Evolutionary conservation across 2,797 vertebrate species (phyloP).

Genomic region (Halcyon chelicuti): DNA sequence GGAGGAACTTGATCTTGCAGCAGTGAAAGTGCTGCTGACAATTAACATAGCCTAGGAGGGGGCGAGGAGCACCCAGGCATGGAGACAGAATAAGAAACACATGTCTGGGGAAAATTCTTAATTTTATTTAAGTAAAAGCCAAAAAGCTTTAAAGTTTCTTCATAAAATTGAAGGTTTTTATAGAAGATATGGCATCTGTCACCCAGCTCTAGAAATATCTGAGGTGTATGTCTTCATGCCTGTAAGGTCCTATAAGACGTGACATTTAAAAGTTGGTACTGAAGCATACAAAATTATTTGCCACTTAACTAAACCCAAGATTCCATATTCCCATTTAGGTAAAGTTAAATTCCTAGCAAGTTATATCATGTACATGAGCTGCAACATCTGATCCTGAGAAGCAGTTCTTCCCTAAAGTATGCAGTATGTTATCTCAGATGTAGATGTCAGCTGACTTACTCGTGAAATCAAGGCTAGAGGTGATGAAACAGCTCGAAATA

Average conservation of each 20-base stretch:
- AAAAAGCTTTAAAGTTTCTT: neutral
- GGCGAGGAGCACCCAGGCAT: neutral
- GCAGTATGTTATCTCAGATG: neutral
- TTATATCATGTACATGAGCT: rapidly evolving
- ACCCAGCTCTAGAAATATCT: neutral
- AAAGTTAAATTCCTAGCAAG: neutral
- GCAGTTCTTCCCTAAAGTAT: neutral
- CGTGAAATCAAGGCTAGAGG: neutral
- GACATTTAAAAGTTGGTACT: neutral
- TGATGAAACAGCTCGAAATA: neutral
- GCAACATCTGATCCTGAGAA: neutral
- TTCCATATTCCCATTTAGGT: neutral
- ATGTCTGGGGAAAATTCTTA: neutral
- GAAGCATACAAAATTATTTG: neutral
- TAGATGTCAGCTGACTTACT: neutral
- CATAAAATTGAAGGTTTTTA: neutral
- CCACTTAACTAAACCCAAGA: neutral
- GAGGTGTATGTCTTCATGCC: neutral
- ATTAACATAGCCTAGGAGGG: neutral
- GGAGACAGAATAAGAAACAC: neutral
- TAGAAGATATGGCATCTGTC: neutral
- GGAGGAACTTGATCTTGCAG: neutral
- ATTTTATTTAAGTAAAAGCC: neutral
- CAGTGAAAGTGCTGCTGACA: neutral
- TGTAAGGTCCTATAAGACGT: neutral